Evolutionary conservation across 2,888 invertebrate genomes (phyloP).

Genomic region (Frankliniella fusca): DNA sequence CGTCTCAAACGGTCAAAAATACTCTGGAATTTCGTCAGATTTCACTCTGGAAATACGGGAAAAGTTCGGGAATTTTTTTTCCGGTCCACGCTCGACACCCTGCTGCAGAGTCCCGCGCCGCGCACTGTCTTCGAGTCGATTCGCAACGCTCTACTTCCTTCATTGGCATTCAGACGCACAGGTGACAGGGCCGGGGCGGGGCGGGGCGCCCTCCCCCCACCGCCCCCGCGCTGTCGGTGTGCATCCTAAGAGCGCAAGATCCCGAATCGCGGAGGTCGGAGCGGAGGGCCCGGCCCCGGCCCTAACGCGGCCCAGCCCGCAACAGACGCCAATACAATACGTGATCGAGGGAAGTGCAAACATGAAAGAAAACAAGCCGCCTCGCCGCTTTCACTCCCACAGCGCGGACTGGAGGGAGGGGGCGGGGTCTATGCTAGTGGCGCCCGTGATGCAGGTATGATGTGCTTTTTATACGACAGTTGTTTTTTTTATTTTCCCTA

Average conservation of each 20-base stretch:
- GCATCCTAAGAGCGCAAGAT: too few relatives aligned
- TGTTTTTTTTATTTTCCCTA: too few relatives aligned
- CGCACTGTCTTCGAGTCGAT: too few relatives aligned
- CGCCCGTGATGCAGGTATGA: too few relatives aligned
- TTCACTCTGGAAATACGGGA: too few relatives aligned
- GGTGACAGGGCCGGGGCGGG: background rate
- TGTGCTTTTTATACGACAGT: too few relatives aligned
- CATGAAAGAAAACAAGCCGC: slow-evolving; percentile 16
- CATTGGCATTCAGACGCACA: background rate
- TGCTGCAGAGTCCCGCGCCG: background rate
- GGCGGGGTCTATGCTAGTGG: too few relatives aligned
- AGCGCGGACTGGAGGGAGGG: background rate
- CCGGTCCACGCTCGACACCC: background rate
- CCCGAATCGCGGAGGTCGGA: background rate
- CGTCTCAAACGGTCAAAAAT: too few relatives aligned
- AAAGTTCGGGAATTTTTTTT: too few relatives aligned
- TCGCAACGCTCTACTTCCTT: background rate
- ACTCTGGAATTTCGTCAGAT: too few relatives aligned
- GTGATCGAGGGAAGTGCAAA: slow-evolving; percentile 22
- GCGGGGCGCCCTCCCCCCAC: too few relatives aligned
- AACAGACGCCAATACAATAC: slow-evolving; percentile 24
- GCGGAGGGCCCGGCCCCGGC: background rate
- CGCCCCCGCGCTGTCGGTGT: too few relatives aligned
- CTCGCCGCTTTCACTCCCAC: background rate
- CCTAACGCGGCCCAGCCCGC: background rate